Evolutionary conservation across 2,113 vertebrate species (phyloP).

Genomic region (Dinomys branickii): DNA sequence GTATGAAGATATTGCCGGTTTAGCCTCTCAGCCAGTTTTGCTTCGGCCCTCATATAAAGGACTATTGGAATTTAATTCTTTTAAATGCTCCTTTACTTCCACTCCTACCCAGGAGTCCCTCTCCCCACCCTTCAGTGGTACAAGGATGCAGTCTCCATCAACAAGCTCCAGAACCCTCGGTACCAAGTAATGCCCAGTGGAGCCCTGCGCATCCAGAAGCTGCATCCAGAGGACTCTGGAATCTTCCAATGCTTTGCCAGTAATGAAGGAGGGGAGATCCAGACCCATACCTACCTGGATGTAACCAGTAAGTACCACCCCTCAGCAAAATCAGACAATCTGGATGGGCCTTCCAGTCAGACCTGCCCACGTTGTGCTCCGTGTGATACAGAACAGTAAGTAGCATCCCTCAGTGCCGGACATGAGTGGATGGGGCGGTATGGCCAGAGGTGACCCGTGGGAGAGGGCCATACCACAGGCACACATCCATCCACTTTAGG

Average conservation of each 20-base stretch:
- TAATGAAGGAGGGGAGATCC: slow-evolving; percentile 91
- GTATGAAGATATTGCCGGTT: fast-evolving
- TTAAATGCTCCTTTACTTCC: not conserved
- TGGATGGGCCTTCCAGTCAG: not conserved
- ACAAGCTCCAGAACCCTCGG: slow-evolving; percentile 90
- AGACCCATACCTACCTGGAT: slow-evolving; percentile 92
- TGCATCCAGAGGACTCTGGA: slow-evolving; percentile 92
- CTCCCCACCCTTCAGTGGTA: slow-evolving; percentile 93
- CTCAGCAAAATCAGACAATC: fast-evolving
- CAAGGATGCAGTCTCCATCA: slow-evolving; percentile 91
- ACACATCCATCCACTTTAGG: not conserved
- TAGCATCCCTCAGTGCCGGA: fast-evolving
- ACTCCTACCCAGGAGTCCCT: slow-evolving; percentile 87
- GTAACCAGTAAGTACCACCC: slow-evolving; percentile 93
- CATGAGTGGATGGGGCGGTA: fast-evolving
- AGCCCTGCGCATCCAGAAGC: slow-evolving; percentile 89
- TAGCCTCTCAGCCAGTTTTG: not conserved
- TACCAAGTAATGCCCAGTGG: slow-evolving; percentile 89
- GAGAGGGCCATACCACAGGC: not conserved
- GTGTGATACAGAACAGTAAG: fast-evolving
- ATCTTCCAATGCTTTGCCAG: slow-evolving; percentile 96
- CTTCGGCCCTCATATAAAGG: not conserved
- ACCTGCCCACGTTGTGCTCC: not conserved
- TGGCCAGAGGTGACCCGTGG: not conserved
- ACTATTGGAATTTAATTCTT: not conserved